phyloP scores from a whole-genome alignment of 1,140 invertebrate genomes.

The Danaus melanippus region DNA sequence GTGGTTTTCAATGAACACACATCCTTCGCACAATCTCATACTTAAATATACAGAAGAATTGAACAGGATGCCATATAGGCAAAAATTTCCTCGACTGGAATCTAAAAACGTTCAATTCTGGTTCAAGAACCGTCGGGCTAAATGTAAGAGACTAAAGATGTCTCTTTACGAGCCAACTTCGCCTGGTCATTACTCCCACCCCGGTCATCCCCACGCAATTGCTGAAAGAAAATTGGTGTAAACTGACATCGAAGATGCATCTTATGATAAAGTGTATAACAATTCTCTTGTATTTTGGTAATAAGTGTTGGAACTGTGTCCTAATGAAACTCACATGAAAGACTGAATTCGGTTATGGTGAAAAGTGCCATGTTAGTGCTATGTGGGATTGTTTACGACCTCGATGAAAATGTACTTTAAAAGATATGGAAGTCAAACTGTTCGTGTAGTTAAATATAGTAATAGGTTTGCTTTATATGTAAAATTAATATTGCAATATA shows the following conservation, averaged over 20 bases:
- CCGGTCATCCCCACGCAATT: conserved; percentile 55
- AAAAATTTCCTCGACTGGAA: conserved; percentile 96
- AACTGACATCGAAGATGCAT: conserved; percentile 13
- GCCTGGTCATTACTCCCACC: conserved; percentile 63
- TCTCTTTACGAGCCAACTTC: conserved; percentile 79
- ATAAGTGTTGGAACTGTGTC: conserved; percentile 14
- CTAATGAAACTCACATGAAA: conserved; percentile 45
- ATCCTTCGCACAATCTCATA: conserved; percentile 96
- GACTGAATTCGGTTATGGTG: conserved; percentile 65
- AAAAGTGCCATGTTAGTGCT: conserved; percentile 65
- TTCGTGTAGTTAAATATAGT: conserved; percentile 20
- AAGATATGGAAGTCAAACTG: conserved; percentile 28
- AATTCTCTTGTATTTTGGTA: conserved; percentile 8
- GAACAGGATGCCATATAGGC: conserved; percentile 94
- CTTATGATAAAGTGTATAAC: conserved; percentile 6
- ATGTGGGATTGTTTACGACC: conserved; percentile 1
- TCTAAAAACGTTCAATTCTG: conserved; percentile 98
- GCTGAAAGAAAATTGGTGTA: conserved; percentile 60
- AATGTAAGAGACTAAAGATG: conserved; percentile 95
- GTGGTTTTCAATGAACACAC: conserved; percentile 98
- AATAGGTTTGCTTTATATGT: conserved; percentile 16
- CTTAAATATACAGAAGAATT: conserved; percentile 97
- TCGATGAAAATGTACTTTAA: conserved; percentile 29
- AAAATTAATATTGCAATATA: conserved; percentile 23
- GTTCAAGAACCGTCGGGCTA: conserved; percentile 96